These are phyloP conservation scores for Schrankia costaestrigalis DNA, from an alignment of 2,888 invertebrate species.

Conservation along the genomic window DNA sequence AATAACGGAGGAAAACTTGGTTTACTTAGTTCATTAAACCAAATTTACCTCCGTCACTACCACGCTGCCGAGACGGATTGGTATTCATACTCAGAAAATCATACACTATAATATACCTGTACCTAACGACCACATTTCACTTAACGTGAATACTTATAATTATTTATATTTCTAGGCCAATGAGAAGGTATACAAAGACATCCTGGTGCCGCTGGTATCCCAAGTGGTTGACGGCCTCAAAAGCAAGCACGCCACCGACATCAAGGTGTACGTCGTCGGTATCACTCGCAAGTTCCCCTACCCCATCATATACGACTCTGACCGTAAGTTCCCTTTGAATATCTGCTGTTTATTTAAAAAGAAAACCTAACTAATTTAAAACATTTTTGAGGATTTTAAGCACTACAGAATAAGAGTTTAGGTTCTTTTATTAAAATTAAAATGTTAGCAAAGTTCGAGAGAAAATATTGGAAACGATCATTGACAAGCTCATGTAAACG, in stretches of 20 bases:
- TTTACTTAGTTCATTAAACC: no score
- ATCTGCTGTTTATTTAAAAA: neutral
- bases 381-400: no score
- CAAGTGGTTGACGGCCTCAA: constrained; percentile 82
- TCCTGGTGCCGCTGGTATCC: constrained; percentile 81
- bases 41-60: no score
- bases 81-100: neutral
- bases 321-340: constrained; percentile 47
- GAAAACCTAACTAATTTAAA: no score
- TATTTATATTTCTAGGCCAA: constrained; percentile 69
- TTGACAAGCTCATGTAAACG: no score
- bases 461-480: no score
- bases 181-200: constrained; percentile 82
- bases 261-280: constrained; percentile 76
- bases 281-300: constrained; percentile 78
- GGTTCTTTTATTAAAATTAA: no score
- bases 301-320: constrained; percentile 68
- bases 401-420: no score
- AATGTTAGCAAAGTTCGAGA: no score
- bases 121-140: neutral
- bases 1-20: no score
- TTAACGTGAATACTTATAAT: neutral
- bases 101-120: neutral
- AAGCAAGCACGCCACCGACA: constrained; percentile 70
- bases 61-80: no score